These are phyloP conservation scores for Drosophila aldrichi DNA, from an alignment of 2,888 invertebrate species.

Conservation along the genomic window DNA sequence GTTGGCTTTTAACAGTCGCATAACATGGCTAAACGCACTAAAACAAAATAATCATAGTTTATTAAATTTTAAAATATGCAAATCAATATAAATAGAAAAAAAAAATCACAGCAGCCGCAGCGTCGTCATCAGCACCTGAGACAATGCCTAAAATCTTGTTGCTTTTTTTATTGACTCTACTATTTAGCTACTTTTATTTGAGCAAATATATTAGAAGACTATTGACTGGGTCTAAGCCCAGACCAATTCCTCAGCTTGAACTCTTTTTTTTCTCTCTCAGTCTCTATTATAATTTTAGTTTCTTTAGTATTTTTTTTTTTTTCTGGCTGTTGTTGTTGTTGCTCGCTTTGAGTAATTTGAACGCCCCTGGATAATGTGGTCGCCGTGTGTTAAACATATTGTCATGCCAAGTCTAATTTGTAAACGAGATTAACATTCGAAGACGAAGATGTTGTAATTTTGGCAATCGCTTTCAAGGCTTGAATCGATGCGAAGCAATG, in stretches of 20 bases:
- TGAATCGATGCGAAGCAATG: slow-evolving; percentile 54
- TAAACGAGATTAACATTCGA: slow-evolving; percentile 67
- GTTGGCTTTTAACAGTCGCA: slow-evolving; percentile 59
- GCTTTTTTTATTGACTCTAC: slow-evolving; percentile 58
- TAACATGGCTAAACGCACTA: slow-evolving; percentile 63
- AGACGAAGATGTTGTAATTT: slow-evolving; percentile 56
- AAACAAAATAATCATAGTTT: slow-evolving; percentile 45
- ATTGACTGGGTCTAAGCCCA: slow-evolving; percentile 21
- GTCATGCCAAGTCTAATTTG: slow-evolving; percentile 72
- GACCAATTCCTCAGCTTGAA: slow-evolving; percentile 31
- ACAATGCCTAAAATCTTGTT: slow-evolving; percentile 4
- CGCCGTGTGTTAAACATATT: slow-evolving; percentile 72
- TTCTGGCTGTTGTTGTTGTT: neutral
- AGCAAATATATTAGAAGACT: slow-evolving; percentile 51
- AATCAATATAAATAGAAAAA: slow-evolving; percentile 13
- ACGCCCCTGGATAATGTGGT: slow-evolving; percentile 44
- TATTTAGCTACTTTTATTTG: slow-evolving; percentile 64
- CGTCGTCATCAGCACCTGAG: slow-evolving; percentile 4
- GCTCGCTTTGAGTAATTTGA: slow-evolving; percentile 20
- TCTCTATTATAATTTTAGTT: slow-evolving; percentile 19
- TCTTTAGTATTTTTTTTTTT: slow-evolving; percentile 19
- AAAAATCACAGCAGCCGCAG: neutral
- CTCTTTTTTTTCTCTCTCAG: slow-evolving; percentile 11
- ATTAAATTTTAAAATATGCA: slow-evolving; percentile 39
- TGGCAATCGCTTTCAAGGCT: slow-evolving; percentile 72